Percentiles rank a stretch among this genome's conserved stretches.
These are phyloP conservation scores for Urocynchramus pylzowi DNA, from an alignment of 2,113 vertebrate species.

Conservation along the genomic window DNA sequence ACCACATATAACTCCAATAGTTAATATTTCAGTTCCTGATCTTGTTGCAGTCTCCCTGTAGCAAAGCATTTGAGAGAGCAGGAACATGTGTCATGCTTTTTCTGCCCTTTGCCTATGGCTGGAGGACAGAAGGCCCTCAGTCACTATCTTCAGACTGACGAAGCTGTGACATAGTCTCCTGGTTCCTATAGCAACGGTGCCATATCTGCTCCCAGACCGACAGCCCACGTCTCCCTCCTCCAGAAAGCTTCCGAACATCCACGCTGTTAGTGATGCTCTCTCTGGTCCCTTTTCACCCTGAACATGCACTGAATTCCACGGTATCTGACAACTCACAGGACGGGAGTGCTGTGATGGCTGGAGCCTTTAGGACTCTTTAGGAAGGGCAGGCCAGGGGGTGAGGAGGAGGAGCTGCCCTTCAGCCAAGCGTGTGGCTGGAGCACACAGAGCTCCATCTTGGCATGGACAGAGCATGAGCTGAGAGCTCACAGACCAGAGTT, in stretches of 20 bases:
- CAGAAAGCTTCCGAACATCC: background rate
- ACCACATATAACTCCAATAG: background rate
- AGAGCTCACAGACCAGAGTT: background rate
- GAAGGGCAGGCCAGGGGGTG: background rate
- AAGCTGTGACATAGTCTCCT: background rate
- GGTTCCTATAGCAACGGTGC: background rate
- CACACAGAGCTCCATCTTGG: background rate
- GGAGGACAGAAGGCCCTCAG: background rate
- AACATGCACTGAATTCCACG: background rate
- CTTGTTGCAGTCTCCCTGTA: background rate
- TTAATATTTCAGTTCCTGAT: background rate
- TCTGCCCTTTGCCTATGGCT: background rate
- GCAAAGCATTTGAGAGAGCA: background rate
- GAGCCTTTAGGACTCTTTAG: background rate
- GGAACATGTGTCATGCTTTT: background rate
- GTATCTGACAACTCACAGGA: background rate
- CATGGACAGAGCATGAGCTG: background rate
- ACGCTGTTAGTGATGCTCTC: accelerated
- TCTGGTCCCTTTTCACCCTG: background rate
- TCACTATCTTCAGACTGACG: background rate
- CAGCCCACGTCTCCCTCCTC: background rate
- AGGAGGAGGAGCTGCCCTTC: background rate
- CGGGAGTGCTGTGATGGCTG: background rate
- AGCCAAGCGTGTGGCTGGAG: background rate
- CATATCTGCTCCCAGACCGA: background rate